Conservation (phyloP, 2,888 invertebrate genomes). For the Tholera decimalis region DNA sequence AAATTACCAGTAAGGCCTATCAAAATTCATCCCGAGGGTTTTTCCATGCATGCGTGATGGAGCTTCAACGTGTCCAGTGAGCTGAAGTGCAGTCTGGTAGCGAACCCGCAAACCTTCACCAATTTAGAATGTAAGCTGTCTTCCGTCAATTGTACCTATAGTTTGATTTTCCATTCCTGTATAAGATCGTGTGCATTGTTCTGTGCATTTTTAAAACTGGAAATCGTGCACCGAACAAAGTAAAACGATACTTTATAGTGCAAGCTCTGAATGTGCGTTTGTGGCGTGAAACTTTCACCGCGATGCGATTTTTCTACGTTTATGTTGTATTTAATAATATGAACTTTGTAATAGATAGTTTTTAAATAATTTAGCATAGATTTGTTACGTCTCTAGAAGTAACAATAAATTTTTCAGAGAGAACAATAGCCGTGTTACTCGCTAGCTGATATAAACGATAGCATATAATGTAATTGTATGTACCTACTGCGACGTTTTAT, state of each 20-base stretch:
- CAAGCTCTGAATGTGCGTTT: constrained; percentile 57
- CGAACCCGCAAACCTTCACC: constrained; percentile 48
- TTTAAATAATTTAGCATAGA: constrained; percentile 53
- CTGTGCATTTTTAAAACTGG: constrained; percentile 45
- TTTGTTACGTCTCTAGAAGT: constrained; percentile 45
- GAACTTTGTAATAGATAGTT: constrained; percentile 47
- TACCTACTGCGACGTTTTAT: constrained; percentile 38
- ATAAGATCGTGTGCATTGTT: constrained; percentile 54
- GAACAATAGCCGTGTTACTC: constrained; percentile 56
- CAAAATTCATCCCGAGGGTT: constrained; percentile 37
- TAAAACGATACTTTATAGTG: constrained; percentile 45
- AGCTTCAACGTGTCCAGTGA: constrained; percentile 55
- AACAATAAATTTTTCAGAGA: constrained; percentile 45
- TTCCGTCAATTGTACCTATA: constrained; percentile 68
- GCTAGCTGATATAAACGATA: constrained; percentile 51
- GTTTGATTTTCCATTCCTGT: constrained; percentile 70
- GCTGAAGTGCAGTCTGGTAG: constrained; percentile 53
- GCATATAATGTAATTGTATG: constrained; percentile 38
- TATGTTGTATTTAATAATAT: constrained; percentile 46
- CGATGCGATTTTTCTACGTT: constrained; percentile 55
- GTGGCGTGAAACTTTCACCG: constrained; percentile 51
- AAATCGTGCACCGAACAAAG: constrained; percentile 48
- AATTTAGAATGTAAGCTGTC: constrained; percentile 68
- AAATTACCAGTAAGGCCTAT: constrained; percentile 32
- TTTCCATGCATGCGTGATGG: constrained; percentile 35